Evolutionary conservation across 1,140 invertebrate species (phyloP), one percentile per base, ranked within the genome.

Genomic region (Vollenhovia emeryi): DNA sequence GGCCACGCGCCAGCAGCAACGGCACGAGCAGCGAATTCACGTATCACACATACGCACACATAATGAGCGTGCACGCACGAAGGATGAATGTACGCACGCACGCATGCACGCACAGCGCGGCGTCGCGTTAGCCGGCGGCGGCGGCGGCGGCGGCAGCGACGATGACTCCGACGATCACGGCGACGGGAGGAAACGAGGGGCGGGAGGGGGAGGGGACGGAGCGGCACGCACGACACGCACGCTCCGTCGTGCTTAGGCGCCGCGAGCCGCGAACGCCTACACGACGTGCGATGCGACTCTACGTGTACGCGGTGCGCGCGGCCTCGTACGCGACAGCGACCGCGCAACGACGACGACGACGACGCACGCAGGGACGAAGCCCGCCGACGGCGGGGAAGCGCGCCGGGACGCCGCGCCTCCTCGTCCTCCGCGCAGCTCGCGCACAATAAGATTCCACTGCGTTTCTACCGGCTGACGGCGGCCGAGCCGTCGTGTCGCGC

Each of bases 401-500:
- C 45, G 45, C 21, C 45, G 59, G 69, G 87, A 87, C 85, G 89
- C 85, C n/a, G 11, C 48, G 69, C 0, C 48, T 6, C 33, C 33
- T 36, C n/a, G n/a, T 36, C 33, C 33, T 36, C 33, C 3, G 3
- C 33, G n/a, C n/a, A n/a, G n/a, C 33, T 36, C 33, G 33, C 90
- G 88, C 91, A 91, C 87, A 52, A 21, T 73, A 84, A 66, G 86
- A 87, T 92, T 90, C 92, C 91, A 91, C 92, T 85, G 64, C 60
- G 75, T 79, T 89, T 86, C 66, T 69, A 75, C 80, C 62, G 74
- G 43, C 30, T n/a, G 50, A 50, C 84, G 30, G 24, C 0, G 40
- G 7, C n/a, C n/a, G n/a, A n/a, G n/a, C n/a, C n/a, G n/a, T n/a
- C n/a, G n/a, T n/a, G n/a, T n/a, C n/a, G n/a, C n/a, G n/a, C n/a